Evolutionary conservation across 2,797 vertebrate species (phyloP).

Genomic region (Microctenopoma stevenorrisi): DNA sequence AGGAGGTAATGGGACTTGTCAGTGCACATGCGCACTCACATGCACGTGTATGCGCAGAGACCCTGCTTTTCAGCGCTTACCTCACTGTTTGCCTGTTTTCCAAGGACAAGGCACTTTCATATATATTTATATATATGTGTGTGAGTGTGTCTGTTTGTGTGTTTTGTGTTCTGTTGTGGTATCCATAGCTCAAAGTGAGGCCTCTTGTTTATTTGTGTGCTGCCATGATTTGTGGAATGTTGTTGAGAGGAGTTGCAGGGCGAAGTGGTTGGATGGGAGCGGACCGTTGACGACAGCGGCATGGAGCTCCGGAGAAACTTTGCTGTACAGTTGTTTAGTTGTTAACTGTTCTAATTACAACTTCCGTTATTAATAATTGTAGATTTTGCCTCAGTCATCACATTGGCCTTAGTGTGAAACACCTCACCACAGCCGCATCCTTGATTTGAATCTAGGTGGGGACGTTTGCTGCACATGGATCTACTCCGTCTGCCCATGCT

Average conservation of each 20-base stretch:
- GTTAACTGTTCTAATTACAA: neutral
- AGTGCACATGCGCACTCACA: constrained; percentile 10
- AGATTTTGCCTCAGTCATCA: neutral
- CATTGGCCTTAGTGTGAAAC: neutral
- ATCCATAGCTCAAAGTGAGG: constrained; percentile 44
- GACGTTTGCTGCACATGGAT: too few species aligned
- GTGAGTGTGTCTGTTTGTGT: constrained; percentile 27
- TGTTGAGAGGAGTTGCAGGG: constrained; percentile 36
- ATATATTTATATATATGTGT: neutral
- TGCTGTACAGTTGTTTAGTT: neutral
- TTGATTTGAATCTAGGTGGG: too few species aligned
- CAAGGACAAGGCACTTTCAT: constrained; percentile 43
- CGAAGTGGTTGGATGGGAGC: constrained; percentile 17
- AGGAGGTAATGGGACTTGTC: constrained; percentile 44
- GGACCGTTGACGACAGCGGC: constrained; percentile 18
- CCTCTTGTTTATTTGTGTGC: constrained; percentile 56
- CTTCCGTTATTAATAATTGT: constrained; percentile 5
- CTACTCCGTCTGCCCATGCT: too few species aligned
- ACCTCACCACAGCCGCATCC: neutral
- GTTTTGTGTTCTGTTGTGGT: constrained; percentile 40
- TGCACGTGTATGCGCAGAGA: constrained; percentile 8
- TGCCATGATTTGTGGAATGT: constrained; percentile 49
- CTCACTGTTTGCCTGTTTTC: constrained; percentile 63
- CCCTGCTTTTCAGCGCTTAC: constrained; percentile 54
- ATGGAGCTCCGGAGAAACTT: constrained; percentile 11